phyloP scores from a whole-genome alignment of 2,113 vertebrate genomes.

The Hypomesus transpacificus region DNA sequence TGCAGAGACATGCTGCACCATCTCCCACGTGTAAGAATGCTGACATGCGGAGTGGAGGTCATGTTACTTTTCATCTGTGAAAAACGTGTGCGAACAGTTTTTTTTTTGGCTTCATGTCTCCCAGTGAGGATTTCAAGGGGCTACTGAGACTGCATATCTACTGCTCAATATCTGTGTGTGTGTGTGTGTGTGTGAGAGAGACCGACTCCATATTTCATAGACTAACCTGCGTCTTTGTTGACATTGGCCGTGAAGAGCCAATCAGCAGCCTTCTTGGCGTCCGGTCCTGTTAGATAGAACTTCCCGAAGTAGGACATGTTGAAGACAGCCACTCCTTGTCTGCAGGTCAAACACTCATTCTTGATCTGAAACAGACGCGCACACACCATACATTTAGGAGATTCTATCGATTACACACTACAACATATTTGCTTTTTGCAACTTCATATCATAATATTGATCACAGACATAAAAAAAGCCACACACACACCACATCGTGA shows the following conservation, averaged over 20 bases:
- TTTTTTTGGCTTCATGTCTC: too few relatives aligned
- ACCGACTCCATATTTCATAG: slow-evolving; percentile 43
- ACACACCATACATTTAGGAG: background rate
- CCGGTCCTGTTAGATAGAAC: slow-evolving; percentile 89
- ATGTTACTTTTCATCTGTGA: too few relatives aligned
- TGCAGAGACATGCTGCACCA: too few relatives aligned
- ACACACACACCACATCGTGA: slow-evolving; percentile 77
- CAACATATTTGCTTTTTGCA: background rate
- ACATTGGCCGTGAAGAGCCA: slow-evolving; percentile 93
- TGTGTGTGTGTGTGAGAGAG: background rate
- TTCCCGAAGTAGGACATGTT: slow-evolving; percentile 99
- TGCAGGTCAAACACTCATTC: slow-evolving; percentile 85
- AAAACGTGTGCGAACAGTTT: too few relatives aligned
- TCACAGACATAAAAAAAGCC: background rate
- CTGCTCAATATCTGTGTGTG: background rate
- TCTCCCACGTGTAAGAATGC: too few relatives aligned
- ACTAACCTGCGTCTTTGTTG: slow-evolving; percentile 83
- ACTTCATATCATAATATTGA: slow-evolving; percentile 12
- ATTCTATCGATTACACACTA: slow-evolving; percentile 55
- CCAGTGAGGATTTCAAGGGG: too few relatives aligned
- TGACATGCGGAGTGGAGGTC: too few relatives aligned
- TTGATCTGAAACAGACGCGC: slow-evolving; percentile 73
- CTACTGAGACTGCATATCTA: too few relatives aligned
- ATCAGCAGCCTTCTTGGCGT: slow-evolving; percentile 85
- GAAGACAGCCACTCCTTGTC: slow-evolving; percentile 82